Conservation (phyloP, 2,888 invertebrate genomes). For the Agrotis puta region DNA sequence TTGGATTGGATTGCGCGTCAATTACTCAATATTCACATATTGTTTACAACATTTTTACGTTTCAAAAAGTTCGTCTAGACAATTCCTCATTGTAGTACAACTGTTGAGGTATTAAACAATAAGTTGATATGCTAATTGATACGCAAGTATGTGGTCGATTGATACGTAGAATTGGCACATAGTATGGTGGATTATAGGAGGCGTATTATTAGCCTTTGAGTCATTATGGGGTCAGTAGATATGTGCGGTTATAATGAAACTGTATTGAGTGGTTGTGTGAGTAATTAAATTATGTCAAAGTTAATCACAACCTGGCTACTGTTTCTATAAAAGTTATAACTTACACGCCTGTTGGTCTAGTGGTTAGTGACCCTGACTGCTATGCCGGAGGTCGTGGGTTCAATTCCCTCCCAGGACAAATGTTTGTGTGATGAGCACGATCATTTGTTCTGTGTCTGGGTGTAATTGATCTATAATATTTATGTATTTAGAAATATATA, state of each 20-base stretch:
- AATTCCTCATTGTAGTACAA: conserved; percentile 56
- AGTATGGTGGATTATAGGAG: conserved; percentile 42
- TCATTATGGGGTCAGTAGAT: conserved; percentile 57
- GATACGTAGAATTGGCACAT: conserved; percentile 47
- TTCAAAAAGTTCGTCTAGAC: conserved; percentile 55
- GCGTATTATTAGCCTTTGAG: conserved; percentile 35
- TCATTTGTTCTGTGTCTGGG: no score
- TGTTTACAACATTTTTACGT: conserved; percentile 18
- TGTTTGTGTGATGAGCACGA: no score
- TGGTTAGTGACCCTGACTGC: no score
- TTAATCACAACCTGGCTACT: neutral
- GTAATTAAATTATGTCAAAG: neutral
- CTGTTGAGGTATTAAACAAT: conserved; percentile 55
- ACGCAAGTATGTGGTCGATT: conserved; percentile 43
- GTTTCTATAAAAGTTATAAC: neutral
- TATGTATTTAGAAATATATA: no score
- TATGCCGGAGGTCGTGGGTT: no score
- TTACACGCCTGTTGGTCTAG: no score
- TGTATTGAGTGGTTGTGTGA: neutral
- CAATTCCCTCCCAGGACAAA: no score
- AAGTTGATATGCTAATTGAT: conserved; percentile 52
- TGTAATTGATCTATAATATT: no score
- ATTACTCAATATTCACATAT: neutral
- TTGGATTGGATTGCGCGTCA: neutral
- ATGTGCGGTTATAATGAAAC: conserved; percentile 26